phyloP scores from a whole-genome alignment of 2,888 invertebrate species.

The Cataglyphis cursor region DNA sequence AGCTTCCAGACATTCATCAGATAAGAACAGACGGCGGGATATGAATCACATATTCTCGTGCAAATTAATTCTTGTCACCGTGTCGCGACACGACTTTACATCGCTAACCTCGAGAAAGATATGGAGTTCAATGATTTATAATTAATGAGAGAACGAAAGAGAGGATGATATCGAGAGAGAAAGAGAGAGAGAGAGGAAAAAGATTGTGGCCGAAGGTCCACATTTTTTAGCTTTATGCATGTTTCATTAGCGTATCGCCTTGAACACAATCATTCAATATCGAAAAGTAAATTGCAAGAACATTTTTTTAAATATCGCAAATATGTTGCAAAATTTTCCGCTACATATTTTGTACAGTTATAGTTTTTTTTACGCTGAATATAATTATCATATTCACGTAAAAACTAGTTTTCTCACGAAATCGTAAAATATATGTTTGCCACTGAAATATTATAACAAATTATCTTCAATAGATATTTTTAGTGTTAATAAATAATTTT shows the following conservation, averaged over 20 bases:
- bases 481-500: background rate
- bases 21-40: constrained; percentile 12
- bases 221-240: background rate
- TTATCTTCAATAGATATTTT: background rate
- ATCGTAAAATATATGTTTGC: background rate
- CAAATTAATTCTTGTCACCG: constrained; percentile 10
- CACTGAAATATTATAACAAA: background rate
- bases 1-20: constrained; percentile 22
- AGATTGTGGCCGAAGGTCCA: background rate
- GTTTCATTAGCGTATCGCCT: constrained; percentile 17
- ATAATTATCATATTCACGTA: background rate
- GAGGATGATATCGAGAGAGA: background rate
- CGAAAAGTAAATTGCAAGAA: background rate
- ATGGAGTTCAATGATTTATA: constrained; percentile 25
- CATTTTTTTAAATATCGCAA: background rate
- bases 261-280: background rate
- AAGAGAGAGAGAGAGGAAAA: background rate
- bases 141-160: constrained; percentile 15
- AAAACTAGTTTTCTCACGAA: background rate
- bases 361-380: background rate
- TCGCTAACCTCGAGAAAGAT: constrained; percentile 4
- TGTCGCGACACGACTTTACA: background rate
- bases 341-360: background rate
- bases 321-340: background rate
- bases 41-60: background rate